A percentile compares a stretch with the other conserved stretches of the same genome.
Evolutionary conservation across 2,797 vertebrate species (phyloP).

Genomic region (Myotis pilosus): DNA sequence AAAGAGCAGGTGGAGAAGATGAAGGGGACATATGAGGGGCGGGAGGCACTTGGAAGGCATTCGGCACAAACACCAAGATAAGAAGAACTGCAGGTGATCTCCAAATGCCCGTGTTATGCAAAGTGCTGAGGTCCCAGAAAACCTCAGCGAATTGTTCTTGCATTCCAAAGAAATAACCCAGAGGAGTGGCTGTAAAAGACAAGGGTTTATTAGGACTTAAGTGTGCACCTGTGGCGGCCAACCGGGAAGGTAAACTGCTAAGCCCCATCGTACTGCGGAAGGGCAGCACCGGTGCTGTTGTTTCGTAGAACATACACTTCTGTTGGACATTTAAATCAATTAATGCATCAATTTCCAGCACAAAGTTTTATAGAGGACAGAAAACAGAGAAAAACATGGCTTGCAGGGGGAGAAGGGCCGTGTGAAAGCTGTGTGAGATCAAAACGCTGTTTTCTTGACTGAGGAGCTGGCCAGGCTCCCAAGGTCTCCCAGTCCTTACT

Average conservation of each 20-base stretch:
- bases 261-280: not conserved
- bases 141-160: not conserved
- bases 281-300: too few species aligned
- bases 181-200: not conserved
- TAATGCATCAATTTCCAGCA: too few species aligned
- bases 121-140: not conserved
- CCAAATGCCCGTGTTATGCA: not conserved
- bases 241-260: not conserved
- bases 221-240: not conserved
- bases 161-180: not conserved
- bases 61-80: not conserved
- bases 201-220: not conserved
- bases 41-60: not conserved
- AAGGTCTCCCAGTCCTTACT: not conserved
- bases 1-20: not conserved
- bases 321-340: too few species aligned
- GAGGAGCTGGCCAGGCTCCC: not conserved
- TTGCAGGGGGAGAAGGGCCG: not conserved
- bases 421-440: not conserved
- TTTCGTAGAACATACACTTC: too few species aligned
- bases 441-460: not conserved
- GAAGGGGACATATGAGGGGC: not conserved
- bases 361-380: too few species aligned
- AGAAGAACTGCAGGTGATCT: not conserved
- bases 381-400: too few species aligned